Base-by-base conservation (phyloP, 1,140 invertebrate species). In the Goniozus legneri region DNA sequence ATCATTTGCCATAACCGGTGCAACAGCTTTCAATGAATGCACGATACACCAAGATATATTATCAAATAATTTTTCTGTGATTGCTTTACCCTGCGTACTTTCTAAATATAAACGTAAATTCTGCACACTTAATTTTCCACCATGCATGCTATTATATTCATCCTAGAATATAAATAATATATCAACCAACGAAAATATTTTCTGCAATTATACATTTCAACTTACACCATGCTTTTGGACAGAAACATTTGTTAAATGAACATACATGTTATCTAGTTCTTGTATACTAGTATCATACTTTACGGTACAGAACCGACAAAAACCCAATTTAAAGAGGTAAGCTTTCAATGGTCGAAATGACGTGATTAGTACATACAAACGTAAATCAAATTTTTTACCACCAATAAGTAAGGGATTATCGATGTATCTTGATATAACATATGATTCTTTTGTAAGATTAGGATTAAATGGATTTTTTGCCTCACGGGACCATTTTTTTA, bases 121-220 rank as follows among this genome's bases (percentile, higher is more conserved):
- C 63, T 95, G 86, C 3, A 97, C 85, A 37, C 88, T 93, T 80
- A 95, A 85, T 78, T 98, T 98, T 0, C 94, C 94, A 3, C 95
- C 94, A 60, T 97, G 94, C 41, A 95, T 79, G 54, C 84, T 88
- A 69, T 97, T 97, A 62, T 98, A 98, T 64, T 97, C 94, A 12
- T 91, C 89, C 89, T 92, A 43, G 35, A 50, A 32, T 41, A 30
- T 30, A 8, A 4, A 12, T 20, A 15, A 2, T 34, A 36, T 2
- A 22, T 3, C 13, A 31, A 10, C 16, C n/a, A 6, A 8, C 34
- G 24, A 20, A 27, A 27, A 27, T 27, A 4, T 6, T 27, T 27
- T 10, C 4, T 6, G 24, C 10, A 6, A 10, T 6, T 27, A 6
- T 27, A 6, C 19, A 47, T 48, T 50, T 51, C 24, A 56, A 64